A percentile compares a stretch with the other conserved stretches of the same genome.
These are phyloP conservation scores for Synanthedon andrenaeformis DNA, from an alignment of 2,888 invertebrate species.

Conservation along the genomic window DNA sequence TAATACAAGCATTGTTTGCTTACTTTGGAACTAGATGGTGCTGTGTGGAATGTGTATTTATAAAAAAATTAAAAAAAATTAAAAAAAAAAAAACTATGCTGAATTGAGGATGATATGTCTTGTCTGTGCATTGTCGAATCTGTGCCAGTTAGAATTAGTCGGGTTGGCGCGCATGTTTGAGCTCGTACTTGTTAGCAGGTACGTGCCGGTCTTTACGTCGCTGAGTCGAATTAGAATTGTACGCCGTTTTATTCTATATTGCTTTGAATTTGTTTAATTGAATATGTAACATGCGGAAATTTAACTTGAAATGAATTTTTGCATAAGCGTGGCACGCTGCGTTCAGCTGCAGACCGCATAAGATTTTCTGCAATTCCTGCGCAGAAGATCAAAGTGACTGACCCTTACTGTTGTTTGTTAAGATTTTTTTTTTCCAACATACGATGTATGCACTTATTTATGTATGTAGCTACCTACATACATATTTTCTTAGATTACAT, in stretches of 20 bases:
- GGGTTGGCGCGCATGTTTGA: slow-evolving; percentile 29
- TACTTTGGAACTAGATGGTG: too few relatives aligned
- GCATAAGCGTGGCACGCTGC: too few relatives aligned
- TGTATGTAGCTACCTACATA: too few relatives aligned
- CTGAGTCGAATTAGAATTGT: slow-evolving; percentile 16
- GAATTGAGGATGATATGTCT: neutral
- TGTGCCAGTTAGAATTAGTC: slow-evolving; percentile 21
- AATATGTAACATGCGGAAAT: neutral
- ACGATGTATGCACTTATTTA: too few relatives aligned
- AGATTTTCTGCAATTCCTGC: too few relatives aligned
- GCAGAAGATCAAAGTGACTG: too few relatives aligned
- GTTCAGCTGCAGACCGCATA: too few relatives aligned
- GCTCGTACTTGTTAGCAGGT: slow-evolving; percentile 25
- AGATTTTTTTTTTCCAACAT: too few relatives aligned
- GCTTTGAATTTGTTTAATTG: neutral
- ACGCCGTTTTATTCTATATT: slow-evolving; percentile 1
- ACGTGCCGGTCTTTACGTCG: slow-evolving; percentile 22
- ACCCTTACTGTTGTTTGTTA: too few relatives aligned
- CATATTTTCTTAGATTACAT: neutral
- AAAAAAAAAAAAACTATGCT: neutral
- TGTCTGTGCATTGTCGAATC: slow-evolving; percentile 10
- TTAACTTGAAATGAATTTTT: neutral
- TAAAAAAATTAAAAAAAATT: too few relatives aligned
- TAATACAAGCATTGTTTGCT: too few relatives aligned
- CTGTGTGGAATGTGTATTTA: too few relatives aligned